Evolutionary conservation across 2,797 vertebrate genomes (phyloP), one percentile per base, ranked within the genome.

Genomic region (Gallinago nigripennis): DNA sequence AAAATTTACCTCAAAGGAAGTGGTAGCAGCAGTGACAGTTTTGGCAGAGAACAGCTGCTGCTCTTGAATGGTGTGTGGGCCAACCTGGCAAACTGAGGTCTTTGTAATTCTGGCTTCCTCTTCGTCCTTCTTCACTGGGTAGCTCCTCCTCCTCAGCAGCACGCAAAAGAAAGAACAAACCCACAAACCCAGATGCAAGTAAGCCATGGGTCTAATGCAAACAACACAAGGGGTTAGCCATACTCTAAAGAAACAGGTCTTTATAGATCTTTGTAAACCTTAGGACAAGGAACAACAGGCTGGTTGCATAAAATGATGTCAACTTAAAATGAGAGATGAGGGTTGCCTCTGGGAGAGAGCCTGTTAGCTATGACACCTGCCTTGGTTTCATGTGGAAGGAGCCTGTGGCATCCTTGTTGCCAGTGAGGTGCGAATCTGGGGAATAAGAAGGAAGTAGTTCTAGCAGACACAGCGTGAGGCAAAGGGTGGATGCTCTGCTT

Each of bases 311-410:
- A 82, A 66, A 43, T 0, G 0, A 24, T 25, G 12, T n/a, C 53
- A 48, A 3, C 54, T 58, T 75, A 37, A 71, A 92, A 58, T n/a
- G 37, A 64, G 33, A 71, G 31, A 30, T 12, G 1, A 9, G 6
- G 6, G 11, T 48, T 76, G 23, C 18, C 15, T 78, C 64, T 66
- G 8, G 35, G 61, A 81, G 51, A 31, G 3, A 57, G 11, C 13
- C 45, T 78, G 24, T 71, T 86, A 53, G 54, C 45, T 72, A 37
- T 86, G 70, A 43, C 35, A 82, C 84, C 35, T 86, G 78, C 37
- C 61, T 65, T 31, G 57, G 57, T 37, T 56, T 56, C 1, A 0
- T 68, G 6, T 31, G 64, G 77, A 89, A 83, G 57, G 41, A 61
- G 21, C 31, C 66, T 54, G 19, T 45, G 27, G 39, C 19, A 53